Conservation (phyloP, 2,888 invertebrate species). For the Cerastis leucographa region DNA sequence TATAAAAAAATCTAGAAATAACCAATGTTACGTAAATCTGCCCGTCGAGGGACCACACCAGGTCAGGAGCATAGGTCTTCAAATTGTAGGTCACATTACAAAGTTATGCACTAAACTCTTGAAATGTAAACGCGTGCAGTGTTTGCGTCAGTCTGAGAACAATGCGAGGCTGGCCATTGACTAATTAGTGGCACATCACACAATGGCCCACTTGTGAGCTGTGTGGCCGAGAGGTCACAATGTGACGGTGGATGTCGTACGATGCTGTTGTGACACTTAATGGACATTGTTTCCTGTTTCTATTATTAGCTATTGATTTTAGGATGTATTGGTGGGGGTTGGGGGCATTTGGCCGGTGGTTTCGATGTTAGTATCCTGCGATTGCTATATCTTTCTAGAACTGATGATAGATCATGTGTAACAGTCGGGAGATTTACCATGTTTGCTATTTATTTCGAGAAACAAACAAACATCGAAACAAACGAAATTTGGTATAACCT, state of each 20-base stretch:
- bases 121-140: conserved; percentile 24
- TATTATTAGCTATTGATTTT: not conserved
- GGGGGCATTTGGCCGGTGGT: not conserved
- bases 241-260: conserved; percentile 9
- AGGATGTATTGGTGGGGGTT: not conserved
- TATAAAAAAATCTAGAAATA: not conserved
- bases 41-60: not conserved
- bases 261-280: conserved; percentile 30
- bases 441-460: too few species aligned
- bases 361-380: not conserved
- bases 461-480: too few species aligned
- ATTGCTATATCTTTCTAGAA: not conserved
- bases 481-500: too few species aligned
- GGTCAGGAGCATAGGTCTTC: conserved; percentile 25
- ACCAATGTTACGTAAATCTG: not conserved
- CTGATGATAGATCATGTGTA: not conserved
- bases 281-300: conserved; percentile 23
- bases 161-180: conserved; percentile 40
- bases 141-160: conserved; percentile 44
- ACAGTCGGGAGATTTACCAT: too few species aligned
- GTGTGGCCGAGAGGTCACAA: conserved; percentile 35
- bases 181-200: conserved; percentile 52
- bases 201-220: conserved; percentile 33
- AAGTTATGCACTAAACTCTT: conserved; percentile 18
- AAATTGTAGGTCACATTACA: conserved; percentile 28